These are phyloP conservation scores for Ptilorrhoa leucosticta DNA, from an alignment of 2,113 vertebrate genomes.

Conservation along the genomic window DNA sequence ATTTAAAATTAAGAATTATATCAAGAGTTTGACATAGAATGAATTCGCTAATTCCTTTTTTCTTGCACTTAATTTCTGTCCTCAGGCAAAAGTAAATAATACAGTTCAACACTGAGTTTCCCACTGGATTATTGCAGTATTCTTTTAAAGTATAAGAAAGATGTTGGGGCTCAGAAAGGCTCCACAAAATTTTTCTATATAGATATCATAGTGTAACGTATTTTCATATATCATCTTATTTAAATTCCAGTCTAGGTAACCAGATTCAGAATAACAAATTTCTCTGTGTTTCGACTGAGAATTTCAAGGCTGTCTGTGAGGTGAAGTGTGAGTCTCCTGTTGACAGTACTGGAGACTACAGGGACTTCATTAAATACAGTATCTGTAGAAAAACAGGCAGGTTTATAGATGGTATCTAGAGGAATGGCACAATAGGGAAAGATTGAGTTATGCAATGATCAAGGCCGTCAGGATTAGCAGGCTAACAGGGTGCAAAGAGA, in stretches of 20 bases:
- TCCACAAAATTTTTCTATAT: background rate
- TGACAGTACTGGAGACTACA: background rate
- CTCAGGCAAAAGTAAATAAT: background rate
- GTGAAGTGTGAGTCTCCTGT: background rate
- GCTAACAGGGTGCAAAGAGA: background rate
- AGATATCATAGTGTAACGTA: background rate
- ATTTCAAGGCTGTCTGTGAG: background rate
- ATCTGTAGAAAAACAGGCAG: background rate
- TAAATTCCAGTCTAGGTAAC: background rate
- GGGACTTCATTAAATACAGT: background rate
- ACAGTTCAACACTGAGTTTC: background rate
- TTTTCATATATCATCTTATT: background rate
- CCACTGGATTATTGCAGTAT: background rate
- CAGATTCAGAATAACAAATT: background rate
- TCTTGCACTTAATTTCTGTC: background rate
- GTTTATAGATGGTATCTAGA: background rate
- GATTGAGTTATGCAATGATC: background rate
- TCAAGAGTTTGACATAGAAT: background rate
- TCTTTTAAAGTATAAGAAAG: background rate
- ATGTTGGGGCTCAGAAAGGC: background rate
- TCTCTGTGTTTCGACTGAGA: background rate
- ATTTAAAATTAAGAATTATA: background rate
- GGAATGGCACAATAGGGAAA: background rate
- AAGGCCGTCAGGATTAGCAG: background rate
- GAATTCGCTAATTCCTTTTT: background rate